These are phyloP conservation scores for Helleia helle DNA, from an alignment of 2,888 invertebrate species.

Conservation along the genomic window DNA sequence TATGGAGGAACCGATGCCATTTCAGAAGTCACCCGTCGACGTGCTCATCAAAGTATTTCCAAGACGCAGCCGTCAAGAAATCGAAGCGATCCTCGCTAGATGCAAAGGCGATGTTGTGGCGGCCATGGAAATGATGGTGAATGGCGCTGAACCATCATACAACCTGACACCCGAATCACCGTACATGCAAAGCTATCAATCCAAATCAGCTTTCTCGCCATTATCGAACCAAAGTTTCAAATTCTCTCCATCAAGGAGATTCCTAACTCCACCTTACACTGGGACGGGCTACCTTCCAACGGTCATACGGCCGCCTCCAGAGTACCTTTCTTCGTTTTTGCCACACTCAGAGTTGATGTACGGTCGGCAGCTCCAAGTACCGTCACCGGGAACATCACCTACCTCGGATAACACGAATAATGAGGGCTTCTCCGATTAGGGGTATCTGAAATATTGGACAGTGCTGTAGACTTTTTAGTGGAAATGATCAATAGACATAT, in stretches of 20 bases:
- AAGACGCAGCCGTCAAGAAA: slow-evolving; percentile 86
- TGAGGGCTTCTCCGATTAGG: slow-evolving; percentile 67
- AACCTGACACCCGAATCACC: slow-evolving; percentile 58
- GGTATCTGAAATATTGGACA: slow-evolving; percentile 34
- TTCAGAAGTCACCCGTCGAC: slow-evolving; percentile 85
- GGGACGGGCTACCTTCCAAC: slow-evolving; percentile 89
- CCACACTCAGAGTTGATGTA: slow-evolving; percentile 65
- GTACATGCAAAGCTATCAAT: slow-evolving; percentile 63
- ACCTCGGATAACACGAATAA: slow-evolving; percentile 67
- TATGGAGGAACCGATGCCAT: slow-evolving; percentile 40
- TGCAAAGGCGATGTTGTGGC: slow-evolving; percentile 93
- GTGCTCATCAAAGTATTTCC: slow-evolving; percentile 93
- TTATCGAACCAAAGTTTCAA: slow-evolving; percentile 76
- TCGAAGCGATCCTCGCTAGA: slow-evolving; percentile 87
- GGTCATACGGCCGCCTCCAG: slow-evolving; percentile 77
- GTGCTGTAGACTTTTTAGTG: slow-evolving; percentile 24
- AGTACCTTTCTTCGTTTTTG: slow-evolving; percentile 59
- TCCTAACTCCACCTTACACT: slow-evolving; percentile 86
- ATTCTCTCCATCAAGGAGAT: slow-evolving; percentile 81
- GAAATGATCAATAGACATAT: no score
- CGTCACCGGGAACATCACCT: slow-evolving; percentile 65
- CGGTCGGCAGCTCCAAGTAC: slow-evolving; percentile 56
- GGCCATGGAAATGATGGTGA: slow-evolving; percentile 93
- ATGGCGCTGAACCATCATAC: slow-evolving; percentile 66
- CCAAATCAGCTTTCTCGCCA: slow-evolving; percentile 86